Percentiles rank a stretch among this genome's conserved stretches.
phyloP scores from a whole-genome alignment of 2,797 vertebrate species.

The Chloroceryle amazona region DNA sequence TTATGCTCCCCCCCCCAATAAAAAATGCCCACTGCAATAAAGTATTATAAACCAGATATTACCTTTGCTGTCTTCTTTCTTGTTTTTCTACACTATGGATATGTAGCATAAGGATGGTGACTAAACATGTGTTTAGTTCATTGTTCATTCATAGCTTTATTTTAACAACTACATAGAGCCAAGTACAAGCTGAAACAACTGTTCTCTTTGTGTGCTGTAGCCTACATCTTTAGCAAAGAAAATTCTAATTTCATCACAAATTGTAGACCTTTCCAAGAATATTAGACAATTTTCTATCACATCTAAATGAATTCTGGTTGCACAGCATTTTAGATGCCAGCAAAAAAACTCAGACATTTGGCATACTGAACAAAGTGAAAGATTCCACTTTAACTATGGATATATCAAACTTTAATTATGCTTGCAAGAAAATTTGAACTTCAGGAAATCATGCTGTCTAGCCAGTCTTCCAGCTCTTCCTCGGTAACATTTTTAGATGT shows the following conservation, averaged over 20 bases:
- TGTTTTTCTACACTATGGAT: neutral
- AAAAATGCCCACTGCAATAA: conserved; percentile 93
- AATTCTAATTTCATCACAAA: neutral
- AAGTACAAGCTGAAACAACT: neutral
- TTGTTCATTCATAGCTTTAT: conserved; percentile 65
- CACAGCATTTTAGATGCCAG: neutral
- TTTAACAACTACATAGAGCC: conserved; percentile 6
- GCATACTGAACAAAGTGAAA: neutral
- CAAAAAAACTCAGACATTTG: neutral
- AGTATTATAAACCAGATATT: conserved; percentile 60
- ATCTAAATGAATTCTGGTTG: neutral
- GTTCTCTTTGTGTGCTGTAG: neutral
- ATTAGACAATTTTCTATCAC: neutral
- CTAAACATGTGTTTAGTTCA: neutral
- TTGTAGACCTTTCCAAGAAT: neutral
- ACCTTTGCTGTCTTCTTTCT: neutral
- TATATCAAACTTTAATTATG: neutral
- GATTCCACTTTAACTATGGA: neutral
- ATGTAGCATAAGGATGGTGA: neutral
- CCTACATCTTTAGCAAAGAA: neutral
- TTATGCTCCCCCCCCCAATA: conserved; percentile 87
- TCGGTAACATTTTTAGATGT: conserved; percentile 75
- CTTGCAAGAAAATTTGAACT: neutral
- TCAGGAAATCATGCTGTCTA: conserved; percentile 94
- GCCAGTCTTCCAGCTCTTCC: conserved; percentile 94